Evolutionary conservation across 2,113 vertebrate genomes (phyloP).

Genomic region (Oceanodroma tethys): DNA sequence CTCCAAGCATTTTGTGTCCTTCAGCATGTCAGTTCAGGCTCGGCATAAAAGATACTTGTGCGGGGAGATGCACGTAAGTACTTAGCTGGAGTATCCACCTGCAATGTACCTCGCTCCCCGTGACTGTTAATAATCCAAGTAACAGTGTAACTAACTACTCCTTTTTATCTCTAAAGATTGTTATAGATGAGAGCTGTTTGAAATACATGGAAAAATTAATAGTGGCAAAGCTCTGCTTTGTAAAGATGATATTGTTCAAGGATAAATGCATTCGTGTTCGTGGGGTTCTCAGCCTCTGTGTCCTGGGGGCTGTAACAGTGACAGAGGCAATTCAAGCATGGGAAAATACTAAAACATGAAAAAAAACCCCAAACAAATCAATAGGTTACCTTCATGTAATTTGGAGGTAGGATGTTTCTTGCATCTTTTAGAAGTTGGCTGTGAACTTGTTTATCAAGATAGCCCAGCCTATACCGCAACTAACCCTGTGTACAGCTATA

Average conservation of each 20-base stretch:
- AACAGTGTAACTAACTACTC: neutral
- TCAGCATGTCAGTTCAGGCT: neutral
- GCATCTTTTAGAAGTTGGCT: neutral
- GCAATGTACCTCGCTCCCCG: neutral
- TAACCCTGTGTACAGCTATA: neutral
- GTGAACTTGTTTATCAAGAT: neutral
- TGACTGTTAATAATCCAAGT: neutral
- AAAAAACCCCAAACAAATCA: neutral
- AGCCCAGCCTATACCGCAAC: neutral
- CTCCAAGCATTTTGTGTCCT: neutral
- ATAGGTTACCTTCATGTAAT: neutral
- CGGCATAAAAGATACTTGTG: neutral
- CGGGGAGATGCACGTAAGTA: fast-evolving
- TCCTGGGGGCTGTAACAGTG: neutral
- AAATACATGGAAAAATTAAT: neutral
- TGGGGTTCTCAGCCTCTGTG: neutral
- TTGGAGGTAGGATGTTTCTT: neutral
- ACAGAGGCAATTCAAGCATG: neutral
- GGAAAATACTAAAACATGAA: neutral
- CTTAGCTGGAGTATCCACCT: neutral
- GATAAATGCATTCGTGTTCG: neutral
- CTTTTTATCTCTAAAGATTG: neutral
- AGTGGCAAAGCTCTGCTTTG: neutral
- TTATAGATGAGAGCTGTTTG: neutral
- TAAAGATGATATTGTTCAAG: neutral